Percentiles rank a stretch among this genome's conserved stretches.
These are phyloP conservation scores for Strigamia transsilvanica DNA, from an alignment of 2,888 invertebrate species.

Conservation along the genomic window DNA sequence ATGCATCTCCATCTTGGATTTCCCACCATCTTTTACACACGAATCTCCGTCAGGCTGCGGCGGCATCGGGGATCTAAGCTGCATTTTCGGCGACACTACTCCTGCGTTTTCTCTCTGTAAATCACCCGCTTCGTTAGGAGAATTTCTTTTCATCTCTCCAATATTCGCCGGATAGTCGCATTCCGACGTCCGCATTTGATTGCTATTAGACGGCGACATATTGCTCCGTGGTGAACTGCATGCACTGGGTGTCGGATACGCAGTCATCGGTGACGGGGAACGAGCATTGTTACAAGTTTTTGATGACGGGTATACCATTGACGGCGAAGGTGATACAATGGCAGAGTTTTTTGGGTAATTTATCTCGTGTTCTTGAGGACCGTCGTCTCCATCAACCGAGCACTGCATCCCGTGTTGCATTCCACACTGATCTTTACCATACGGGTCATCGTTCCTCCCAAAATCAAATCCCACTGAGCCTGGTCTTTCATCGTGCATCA, in stretches of 20 bases:
- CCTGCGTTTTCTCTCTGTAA: not conserved
- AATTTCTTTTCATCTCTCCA: not conserved
- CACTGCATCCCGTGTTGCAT: not conserved
- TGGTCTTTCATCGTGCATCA: not conserved
- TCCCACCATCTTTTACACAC: no score
- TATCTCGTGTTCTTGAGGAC: not conserved
- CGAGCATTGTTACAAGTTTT: not conserved
- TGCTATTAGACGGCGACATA: not conserved
- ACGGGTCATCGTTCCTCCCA: not conserved
- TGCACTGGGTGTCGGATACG: not conserved
- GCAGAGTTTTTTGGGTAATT: conserved; percentile 2
- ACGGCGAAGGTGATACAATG: not conserved
- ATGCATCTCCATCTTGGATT: no score
- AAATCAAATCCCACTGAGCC: not conserved
- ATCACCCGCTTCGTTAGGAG: not conserved
- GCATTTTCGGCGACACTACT: not conserved
- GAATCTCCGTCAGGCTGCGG: not conserved
- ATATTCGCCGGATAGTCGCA: not conserved
- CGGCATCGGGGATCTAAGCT: not conserved
- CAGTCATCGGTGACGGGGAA: not conserved
- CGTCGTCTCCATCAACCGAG: not conserved
- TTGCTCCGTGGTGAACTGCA: not conserved
- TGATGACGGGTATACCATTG: not conserved
- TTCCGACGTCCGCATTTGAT: not conserved
- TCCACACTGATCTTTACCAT: not conserved